These are phyloP conservation scores for Piprites chloris DNA, from an alignment of 2,113 vertebrate species.

Conservation along the genomic window DNA sequence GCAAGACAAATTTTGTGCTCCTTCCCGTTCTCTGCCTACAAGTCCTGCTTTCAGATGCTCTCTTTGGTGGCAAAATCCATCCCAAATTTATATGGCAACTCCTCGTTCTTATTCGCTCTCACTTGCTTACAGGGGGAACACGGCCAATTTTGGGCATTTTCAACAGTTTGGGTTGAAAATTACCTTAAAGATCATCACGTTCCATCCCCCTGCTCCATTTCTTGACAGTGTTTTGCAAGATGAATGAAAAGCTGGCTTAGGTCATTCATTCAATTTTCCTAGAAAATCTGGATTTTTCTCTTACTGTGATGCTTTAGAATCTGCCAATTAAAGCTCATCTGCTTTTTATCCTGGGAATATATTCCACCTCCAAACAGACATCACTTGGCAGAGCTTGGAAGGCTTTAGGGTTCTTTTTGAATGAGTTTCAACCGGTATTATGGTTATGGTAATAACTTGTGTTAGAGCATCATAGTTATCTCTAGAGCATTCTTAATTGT, in stretches of 20 bases:
- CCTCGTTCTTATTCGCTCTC: not conserved
- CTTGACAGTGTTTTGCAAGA: not conserved
- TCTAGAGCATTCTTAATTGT: not conserved
- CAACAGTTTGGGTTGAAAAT: not conserved
- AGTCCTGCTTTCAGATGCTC: not conserved
- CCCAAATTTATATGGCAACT: not conserved
- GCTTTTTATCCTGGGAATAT: not conserved
- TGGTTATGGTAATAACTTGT: not conserved
- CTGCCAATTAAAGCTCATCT: not conserved
- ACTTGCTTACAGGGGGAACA: fast-evolving
- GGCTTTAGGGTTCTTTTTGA: not conserved
- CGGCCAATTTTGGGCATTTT: not conserved
- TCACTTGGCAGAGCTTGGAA: not conserved
- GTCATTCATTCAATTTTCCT: not conserved
- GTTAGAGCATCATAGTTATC: not conserved
- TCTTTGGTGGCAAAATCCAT: not conserved
- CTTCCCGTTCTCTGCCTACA: not conserved
- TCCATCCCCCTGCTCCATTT: not conserved
- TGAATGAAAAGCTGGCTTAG: not conserved
- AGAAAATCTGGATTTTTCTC: not conserved
- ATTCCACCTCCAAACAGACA: not conserved
- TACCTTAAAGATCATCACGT: not conserved
- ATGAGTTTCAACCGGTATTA: not conserved
- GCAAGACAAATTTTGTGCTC: not conserved
- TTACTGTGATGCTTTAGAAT: not conserved